Base-by-base conservation (phyloP, 2,113 vertebrate species). In the Siniperca knerii region DNA sequence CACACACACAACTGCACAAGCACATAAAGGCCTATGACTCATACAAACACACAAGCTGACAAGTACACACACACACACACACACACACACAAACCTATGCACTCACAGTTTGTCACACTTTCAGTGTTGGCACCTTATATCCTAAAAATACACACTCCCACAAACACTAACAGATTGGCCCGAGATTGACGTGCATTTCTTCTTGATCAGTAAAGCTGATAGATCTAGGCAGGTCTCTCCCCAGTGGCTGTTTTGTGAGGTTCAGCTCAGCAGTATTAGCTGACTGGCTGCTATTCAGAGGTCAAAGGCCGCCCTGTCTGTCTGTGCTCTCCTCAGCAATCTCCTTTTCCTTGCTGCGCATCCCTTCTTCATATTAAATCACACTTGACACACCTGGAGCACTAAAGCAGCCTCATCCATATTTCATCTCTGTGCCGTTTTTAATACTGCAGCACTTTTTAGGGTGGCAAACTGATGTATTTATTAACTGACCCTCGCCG, bases 401-500 rank as follows among this genome's bases (percentile, higher is more conserved):
- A 81, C 93, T 85, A 91, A 77, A 68, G 83, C 85, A 8, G 96
- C 96, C 97, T 98, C 97, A 99, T 98, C 97, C 97, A 98, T 98
- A 98, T 99, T 98, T 98, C 97, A 98, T 98, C 95, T 93, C 25
- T 0, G 92, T 81, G 95, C 95, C 92, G 95, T 97, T 97, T 97
- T 90, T 97, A 98, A 98, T 97, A 97, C 96, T 93, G 93, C 97
- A 97, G 97, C 97, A 97, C 96, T 97, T 98, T 97, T 97, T 97
- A 79, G 76, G 81, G 66, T 50, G 35, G 84, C 62, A 75, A 81
- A 88, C 96, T 96, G 97, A 97, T 97, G 95, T 97, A 97, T 98
- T 99, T 98, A 99, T 98, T 97, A 98, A 97, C 96, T 96, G 91
- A 93, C 90, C 89, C 52, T 4, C n/a, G 35, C 95, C 16, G 13